Evolutionary conservation across 2,888 invertebrate genomes (phyloP).

Genomic region (Oxycera nigricornis): DNA sequence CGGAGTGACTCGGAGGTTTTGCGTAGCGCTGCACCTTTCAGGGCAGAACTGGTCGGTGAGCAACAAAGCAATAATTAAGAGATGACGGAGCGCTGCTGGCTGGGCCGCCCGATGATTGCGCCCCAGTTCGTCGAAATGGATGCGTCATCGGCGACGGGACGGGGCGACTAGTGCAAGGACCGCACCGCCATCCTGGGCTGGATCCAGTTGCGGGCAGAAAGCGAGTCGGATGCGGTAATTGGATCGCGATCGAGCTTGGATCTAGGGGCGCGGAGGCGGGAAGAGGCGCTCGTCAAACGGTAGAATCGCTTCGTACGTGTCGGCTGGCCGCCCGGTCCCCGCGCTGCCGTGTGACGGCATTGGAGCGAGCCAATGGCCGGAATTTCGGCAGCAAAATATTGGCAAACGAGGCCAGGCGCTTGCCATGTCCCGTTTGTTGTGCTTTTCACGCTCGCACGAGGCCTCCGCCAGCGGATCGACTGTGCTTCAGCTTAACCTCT

Average conservation of each 20-base stretch:
- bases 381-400: constrained; percentile 14
- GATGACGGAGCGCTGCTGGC: neutral
- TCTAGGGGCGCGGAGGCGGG: neutral
- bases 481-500: neutral
- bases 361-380: neutral
- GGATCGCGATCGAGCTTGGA: neutral
- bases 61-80: constrained; percentile 11
- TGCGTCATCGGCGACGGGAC: constrained; percentile 8
- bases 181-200: neutral
- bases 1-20: neutral
- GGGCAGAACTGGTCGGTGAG: constrained; percentile 9
- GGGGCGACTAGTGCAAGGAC: neutral
- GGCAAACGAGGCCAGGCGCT: constrained; percentile 19
- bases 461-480: neutral
- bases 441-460: neutral
- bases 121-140: constrained; percentile 1
- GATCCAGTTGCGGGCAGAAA: neutral
- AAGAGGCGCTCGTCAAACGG: neutral
- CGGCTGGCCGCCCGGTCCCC: neutral
- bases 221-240: neutral
- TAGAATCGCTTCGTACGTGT: constrained; percentile 32
- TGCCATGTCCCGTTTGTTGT: neutral
- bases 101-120: neutral
- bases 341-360: neutral
- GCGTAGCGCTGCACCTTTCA: neutral